Evolutionary conservation across 2,888 invertebrate genomes (phyloP).

Genomic region (Cremastinae sp.): DNA sequence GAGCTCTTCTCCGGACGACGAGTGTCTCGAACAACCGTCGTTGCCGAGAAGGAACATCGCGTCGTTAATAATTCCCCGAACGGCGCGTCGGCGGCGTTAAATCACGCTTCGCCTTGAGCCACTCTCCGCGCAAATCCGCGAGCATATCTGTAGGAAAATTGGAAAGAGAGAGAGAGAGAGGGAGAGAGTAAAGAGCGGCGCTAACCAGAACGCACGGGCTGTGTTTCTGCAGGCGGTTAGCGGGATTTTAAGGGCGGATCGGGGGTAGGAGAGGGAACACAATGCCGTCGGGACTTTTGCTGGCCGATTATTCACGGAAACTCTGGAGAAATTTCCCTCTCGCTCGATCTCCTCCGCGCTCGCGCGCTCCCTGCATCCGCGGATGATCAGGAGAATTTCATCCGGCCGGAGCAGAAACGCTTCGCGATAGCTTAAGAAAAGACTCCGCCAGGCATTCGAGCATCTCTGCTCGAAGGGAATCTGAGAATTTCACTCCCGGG

Average conservation of each 20-base stretch:
- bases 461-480: constrained; percentile 27
- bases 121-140: constrained; percentile 50
- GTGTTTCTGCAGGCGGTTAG: constrained; percentile 39
- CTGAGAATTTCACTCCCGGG: constrained; percentile 41
- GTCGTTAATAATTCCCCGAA: constrained; percentile 69
- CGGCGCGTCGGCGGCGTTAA: constrained; percentile 66
- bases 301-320: constrained; percentile 61
- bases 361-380: constrained; percentile 19
- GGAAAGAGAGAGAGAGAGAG: not conserved
- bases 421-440: not conserved
- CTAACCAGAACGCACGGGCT: constrained; percentile 25
- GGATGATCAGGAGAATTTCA: constrained; percentile 44
- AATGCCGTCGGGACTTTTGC: constrained; percentile 58
- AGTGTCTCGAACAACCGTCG: constrained; percentile 59
- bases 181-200: not conserved
- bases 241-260: constrained; percentile 15
- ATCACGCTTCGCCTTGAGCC: constrained; percentile 67
- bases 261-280: constrained; percentile 46
- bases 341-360: constrained; percentile 31
- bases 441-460: constrained; percentile 25
- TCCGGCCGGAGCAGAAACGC: constrained; percentile 33
- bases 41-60: constrained; percentile 61
- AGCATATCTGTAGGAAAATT: constrained; percentile 13
- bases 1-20: constrained; percentile 16
- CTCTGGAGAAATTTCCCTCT: constrained; percentile 29